Conservation (phyloP, 2,797 vertebrate genomes). For the Rhyacichthys aspro region DNA sequence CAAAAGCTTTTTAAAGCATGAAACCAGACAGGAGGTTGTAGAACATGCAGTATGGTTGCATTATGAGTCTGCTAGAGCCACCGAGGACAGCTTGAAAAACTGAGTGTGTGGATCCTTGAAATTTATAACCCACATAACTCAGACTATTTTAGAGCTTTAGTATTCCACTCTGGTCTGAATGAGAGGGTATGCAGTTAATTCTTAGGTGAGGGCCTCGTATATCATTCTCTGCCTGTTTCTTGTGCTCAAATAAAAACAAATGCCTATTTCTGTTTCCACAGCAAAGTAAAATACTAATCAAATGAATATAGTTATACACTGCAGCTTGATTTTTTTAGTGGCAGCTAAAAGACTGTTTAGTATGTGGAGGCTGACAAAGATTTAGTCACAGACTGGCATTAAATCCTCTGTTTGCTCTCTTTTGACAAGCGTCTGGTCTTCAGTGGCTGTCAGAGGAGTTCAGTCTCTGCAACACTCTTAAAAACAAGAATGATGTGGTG, state of each 20-base stretch:
- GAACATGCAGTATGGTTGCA: conserved; percentile 18
- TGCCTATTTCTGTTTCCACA: neutral
- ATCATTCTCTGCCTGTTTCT: conserved; percentile 8
- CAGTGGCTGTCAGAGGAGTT: conserved; percentile 88
- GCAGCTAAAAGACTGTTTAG: neutral
- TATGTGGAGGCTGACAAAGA: neutral
- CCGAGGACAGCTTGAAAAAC: conserved; percentile 29
- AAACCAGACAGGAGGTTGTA: conserved; percentile 37
- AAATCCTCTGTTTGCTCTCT: conserved; percentile 9
- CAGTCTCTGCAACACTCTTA: conserved; percentile 85
- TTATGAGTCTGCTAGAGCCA: conserved; percentile 21
- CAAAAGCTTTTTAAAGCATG: conserved; percentile 11
- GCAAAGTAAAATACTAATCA: conserved; percentile 2
- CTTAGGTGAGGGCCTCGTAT: conserved; percentile 9
- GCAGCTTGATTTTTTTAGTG: neutral
- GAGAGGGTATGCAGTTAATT: conserved; percentile 15
- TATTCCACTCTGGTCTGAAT: conserved; percentile 19
- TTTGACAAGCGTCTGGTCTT: conserved; percentile 80
- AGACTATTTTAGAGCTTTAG: conserved; percentile 7
- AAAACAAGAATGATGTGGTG: conserved; percentile 64
- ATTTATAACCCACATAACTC: conserved; percentile 31
- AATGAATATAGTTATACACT: neutral
- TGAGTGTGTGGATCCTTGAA: conserved; percentile 27
- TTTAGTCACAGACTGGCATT: neutral
- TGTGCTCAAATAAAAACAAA: conserved; percentile 1